These are phyloP conservation scores for Lydus trimaculatus DNA, from an alignment of 2,888 invertebrate genomes.

Conservation along the genomic window DNA sequence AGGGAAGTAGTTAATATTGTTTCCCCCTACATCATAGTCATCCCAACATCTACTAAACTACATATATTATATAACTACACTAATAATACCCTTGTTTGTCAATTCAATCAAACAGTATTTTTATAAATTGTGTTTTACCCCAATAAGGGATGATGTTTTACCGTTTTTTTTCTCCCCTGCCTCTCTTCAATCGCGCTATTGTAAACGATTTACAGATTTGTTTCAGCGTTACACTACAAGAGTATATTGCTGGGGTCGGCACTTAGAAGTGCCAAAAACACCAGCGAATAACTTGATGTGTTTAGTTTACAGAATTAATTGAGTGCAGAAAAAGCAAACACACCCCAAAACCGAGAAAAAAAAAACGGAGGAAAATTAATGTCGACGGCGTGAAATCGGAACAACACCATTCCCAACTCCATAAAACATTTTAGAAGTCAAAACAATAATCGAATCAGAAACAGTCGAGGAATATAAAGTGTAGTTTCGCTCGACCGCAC, in stretches of 20 bases:
- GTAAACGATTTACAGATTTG: neutral
- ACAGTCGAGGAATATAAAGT: conserved; percentile 39
- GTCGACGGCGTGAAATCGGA: conserved; percentile 27
- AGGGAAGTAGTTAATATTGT: neutral
- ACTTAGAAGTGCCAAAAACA: conserved; percentile 20
- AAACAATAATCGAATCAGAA: conserved; percentile 40
- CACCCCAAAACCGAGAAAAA: neutral
- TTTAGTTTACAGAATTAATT: conserved; percentile 21
- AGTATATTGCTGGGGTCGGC: neutral
- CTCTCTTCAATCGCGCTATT: neutral
- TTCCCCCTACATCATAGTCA: neutral
- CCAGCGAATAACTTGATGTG: conserved; percentile 15
- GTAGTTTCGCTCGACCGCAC: conserved; percentile 41
- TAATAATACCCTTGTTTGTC: neutral
- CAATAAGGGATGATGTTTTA: neutral
- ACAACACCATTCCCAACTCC: conserved; percentile 15
- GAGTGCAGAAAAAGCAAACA: conserved; percentile 12
- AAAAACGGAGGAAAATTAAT: conserved; percentile 24
- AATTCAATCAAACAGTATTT: neutral
- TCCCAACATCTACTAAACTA: neutral
- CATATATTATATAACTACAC: neutral
- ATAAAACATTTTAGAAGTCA: conserved; percentile 35
- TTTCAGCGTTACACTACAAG: neutral
- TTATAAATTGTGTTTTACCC: neutral
- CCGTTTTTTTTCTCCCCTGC: neutral